phyloP scores from a whole-genome alignment of 35 echinoderm and acorn worm species.

The Eucidaris tribuloides region DNA sequence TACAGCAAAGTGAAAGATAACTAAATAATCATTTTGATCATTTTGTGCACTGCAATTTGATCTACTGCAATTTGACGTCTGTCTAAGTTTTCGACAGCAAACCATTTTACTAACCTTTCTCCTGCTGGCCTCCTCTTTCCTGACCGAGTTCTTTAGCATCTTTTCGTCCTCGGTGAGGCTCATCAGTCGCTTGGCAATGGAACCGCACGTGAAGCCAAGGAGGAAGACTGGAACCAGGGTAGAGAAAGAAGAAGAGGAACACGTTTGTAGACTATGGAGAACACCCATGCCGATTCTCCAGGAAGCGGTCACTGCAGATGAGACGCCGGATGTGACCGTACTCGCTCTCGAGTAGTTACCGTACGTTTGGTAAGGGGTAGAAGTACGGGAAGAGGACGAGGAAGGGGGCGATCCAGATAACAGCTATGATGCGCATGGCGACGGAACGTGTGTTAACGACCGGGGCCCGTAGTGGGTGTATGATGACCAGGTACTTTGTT shows the following conservation, averaged over 20 bases:
- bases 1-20: no score
- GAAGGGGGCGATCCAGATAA: conserved; percentile 69
- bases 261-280: conserved; percentile 19
- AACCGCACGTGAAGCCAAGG: conserved; percentile 75
- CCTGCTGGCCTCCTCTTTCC: conserved; percentile 77
- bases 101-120: conserved; percentile 80
- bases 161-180: conserved; percentile 75
- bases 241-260: conserved; percentile 58
- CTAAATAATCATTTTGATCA: no score
- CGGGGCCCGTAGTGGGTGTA: conserved; percentile 76
- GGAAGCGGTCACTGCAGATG: conserved; percentile 44
- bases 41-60: no score
- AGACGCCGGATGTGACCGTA: conserved; percentile 58
- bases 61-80: no score
- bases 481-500: conserved; percentile 92
- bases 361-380: no score
- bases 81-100: no score
- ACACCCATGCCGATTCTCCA: neutral
- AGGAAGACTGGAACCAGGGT: conserved; percentile 53
- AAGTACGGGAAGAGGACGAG: conserved; percentile 57
- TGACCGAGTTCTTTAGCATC: conserved; percentile 80
- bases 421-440: conserved; percentile 57
- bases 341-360: no score
- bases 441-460: conserved; percentile 77
- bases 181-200: conserved; percentile 70